Conservation (phyloP, 2,797 vertebrate genomes). For the Myripristis jacobus region DNA sequence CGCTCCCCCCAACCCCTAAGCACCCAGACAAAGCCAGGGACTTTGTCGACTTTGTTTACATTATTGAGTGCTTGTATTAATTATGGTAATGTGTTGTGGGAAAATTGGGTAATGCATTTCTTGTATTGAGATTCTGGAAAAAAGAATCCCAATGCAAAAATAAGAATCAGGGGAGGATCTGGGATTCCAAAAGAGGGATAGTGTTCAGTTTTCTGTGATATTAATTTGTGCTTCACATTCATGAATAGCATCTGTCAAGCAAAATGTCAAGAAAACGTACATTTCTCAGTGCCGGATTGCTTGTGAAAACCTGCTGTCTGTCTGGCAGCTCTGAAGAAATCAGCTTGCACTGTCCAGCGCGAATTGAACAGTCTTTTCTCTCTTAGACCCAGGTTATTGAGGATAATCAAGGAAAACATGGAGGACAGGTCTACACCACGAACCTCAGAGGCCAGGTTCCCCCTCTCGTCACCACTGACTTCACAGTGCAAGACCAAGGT, state of each 20-base stretch:
- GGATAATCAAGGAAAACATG: conserved; percentile 86
- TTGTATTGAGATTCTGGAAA: no score
- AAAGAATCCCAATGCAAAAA: no score
- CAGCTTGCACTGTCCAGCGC: not conserved
- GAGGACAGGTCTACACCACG: conserved; percentile 88
- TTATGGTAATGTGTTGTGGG: not conserved
- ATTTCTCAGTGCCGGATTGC: not conserved
- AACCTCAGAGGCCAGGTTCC: conserved; percentile 92
- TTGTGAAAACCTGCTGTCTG: not conserved
- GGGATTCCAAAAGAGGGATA: not conserved
- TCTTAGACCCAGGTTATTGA: conserved; percentile 94
- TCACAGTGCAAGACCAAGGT: conserved; percentile 96
- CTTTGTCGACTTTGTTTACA: not conserved
- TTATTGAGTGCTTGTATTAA: not conserved
- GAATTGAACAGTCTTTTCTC: not conserved
- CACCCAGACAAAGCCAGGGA: not conserved
- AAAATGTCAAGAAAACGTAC: not conserved
- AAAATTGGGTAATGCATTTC: no score
- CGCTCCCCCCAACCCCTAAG: not conserved
- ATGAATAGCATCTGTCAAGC: not conserved
- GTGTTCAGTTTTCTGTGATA: no score
- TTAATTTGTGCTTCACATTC: no score
- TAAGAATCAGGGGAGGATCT: no score
- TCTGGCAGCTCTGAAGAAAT: not conserved
- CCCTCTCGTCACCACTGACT: conserved; percentile 94